Evolutionary conservation across 2,113 vertebrate species (phyloP), one percentile per base, ranked within the genome.

Genomic region (Cettia cetti): DNA sequence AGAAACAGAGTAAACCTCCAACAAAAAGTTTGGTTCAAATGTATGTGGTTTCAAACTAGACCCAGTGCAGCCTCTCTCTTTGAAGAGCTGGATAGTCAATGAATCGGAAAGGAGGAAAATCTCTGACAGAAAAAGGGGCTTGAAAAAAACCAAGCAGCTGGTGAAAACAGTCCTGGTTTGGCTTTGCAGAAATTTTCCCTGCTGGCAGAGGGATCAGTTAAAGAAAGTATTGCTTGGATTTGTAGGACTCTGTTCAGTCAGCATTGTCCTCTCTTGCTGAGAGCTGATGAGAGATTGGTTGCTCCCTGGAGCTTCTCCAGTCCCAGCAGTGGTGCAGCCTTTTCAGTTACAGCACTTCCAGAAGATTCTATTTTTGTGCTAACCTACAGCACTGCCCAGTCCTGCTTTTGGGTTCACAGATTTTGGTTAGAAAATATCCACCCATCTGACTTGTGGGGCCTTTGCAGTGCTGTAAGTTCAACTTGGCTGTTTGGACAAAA

Each of bases 371-470:
- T 42, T 85, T 82, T 44, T 63, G 42, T 74, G 31, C 44, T 60
- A 2, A 24, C 57, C 22, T 53, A 8, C 42, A 80, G 23, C 47
- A 37, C 3, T 0, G 0, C 56, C 33, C 14, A 30, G 23, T 70
- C 61, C 56, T n/a, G 37, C 35, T 57, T 82, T 65, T 63, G 75
- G 49, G 28, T 40, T 72, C 42, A 42, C 50, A 90, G 20, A 54
- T 86, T 81, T 78, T 70, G 71, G 11, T 63, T 84, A 63, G 80
- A 74, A 81, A 74, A 63, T 65, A 69, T 4, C 63, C 19, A n/a
- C n/a, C n/a, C 44, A 2, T 70, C 68, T 82, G 37, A 61, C 33
- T 45, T 2, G 1, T 54, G 33, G 75, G 21, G 14, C 11, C 12
- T 90, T 84, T 65, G 53, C 78, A 9, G 47, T 47, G 28, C 74